These are phyloP conservation scores for Campodea augens DNA, from an alignment of 1,140 invertebrate genomes.

Conservation along the genomic window DNA sequence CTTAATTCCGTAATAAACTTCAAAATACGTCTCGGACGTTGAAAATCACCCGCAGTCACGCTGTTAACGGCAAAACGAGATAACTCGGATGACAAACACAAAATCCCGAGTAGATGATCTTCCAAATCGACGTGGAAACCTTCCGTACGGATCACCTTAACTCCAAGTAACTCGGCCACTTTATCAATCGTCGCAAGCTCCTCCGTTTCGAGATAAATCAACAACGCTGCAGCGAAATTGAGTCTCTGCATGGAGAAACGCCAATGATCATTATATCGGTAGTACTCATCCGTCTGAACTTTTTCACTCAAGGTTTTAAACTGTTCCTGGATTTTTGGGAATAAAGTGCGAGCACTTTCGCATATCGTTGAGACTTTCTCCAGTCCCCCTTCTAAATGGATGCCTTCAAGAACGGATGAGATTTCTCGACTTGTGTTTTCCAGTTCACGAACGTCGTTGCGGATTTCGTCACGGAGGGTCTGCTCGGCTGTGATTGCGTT, in stretches of 20 bases:
- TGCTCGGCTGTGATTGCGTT: too few relatives aligned
- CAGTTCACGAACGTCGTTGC: slow-evolving; percentile 40
- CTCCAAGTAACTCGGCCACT: slow-evolving; percentile 56
- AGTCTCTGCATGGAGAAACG: slow-evolving; percentile 57
- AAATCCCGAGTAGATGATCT: slow-evolving; percentile 67
- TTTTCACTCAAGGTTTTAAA: slow-evolving; percentile 35
- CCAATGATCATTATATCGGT: slow-evolving; percentile 75
- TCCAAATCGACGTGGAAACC: slow-evolving; percentile 79
- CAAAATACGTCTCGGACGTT: slow-evolving; percentile 57
- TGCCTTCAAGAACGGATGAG: slow-evolving; percentile 43
- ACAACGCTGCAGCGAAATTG: slow-evolving; percentile 52
- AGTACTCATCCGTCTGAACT: slow-evolving; percentile 46
- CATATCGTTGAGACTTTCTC: slow-evolving; percentile 37
- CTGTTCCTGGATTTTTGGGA: slow-evolving; percentile 32
- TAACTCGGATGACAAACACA: slow-evolving; percentile 65
- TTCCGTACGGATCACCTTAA: slow-evolving; percentile 33
- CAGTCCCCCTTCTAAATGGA: slow-evolving; percentile 38
- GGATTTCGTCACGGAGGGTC: too few relatives aligned
- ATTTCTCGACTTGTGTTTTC: slow-evolving; percentile 47
- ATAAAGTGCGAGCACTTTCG: slow-evolving; percentile 30
- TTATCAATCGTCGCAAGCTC: slow-evolving; percentile 47
- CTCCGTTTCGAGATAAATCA: slow-evolving; percentile 58
- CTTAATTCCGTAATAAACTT: slow-evolving; percentile 70
- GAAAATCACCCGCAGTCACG: slow-evolving; percentile 67
- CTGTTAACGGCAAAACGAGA: slow-evolving; percentile 68